Conservation (phyloP, 2,888 invertebrate species). For the Pollenia angustigena region DNA sequence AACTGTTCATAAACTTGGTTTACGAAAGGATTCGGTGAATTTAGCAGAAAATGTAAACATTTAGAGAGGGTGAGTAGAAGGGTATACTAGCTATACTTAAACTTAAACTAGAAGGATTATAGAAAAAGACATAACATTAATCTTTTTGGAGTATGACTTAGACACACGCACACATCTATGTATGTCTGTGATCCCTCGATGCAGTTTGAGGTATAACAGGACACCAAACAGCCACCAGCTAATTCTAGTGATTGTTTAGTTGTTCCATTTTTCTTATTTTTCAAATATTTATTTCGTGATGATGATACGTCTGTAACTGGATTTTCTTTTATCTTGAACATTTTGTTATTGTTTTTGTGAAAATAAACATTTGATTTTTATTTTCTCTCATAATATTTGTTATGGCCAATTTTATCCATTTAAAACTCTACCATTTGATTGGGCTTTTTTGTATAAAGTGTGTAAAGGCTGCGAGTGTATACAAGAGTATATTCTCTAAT, state of each 20-base stretch:
- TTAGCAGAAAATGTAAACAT: neutral
- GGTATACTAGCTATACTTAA: neutral
- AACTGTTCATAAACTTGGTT: constrained; percentile 56
- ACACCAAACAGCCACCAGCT: neutral
- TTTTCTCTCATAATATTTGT: neutral
- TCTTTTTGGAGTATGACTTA: constrained; percentile 37
- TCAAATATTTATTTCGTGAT: constrained; percentile 18
- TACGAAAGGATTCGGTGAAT: neutral
- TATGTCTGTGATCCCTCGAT: neutral
- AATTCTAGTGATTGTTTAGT: neutral
- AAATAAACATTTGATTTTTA: constrained; percentile 53
- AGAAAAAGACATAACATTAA: constrained; percentile 33
- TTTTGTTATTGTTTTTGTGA: constrained; percentile 21
- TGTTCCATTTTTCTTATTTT: neutral
- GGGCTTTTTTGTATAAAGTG: constrained; percentile 20
- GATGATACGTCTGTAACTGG: constrained; percentile 8
- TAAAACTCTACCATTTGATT: constrained; percentile 59
- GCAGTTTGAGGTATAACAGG: neutral
- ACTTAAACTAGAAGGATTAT: neutral
- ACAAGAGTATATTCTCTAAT: constrained; percentile 27
- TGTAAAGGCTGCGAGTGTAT: neutral
- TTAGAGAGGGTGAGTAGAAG: neutral
- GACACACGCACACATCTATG: neutral
- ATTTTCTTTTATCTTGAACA: neutral
- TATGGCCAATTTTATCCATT: constrained; percentile 13